A percentile compares a stretch with the other conserved stretches of the same genome.
Evolutionary conservation across 2,113 vertebrate species (phyloP).

Genomic region (Copsychus sechellarum): DNA sequence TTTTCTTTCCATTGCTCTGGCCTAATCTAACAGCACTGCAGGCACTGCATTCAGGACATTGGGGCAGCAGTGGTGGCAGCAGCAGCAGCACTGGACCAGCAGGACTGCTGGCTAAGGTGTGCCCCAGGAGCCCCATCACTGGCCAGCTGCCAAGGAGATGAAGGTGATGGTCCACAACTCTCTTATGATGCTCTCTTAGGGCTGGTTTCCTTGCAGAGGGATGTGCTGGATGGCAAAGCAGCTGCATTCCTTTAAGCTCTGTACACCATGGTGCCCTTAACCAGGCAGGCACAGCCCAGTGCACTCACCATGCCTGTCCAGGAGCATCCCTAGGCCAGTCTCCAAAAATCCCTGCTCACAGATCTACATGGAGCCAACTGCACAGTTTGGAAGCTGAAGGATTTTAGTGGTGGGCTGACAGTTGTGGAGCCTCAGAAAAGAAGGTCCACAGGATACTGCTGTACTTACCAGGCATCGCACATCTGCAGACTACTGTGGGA

Average conservation of each 20-base stretch:
- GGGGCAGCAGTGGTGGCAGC: neutral
- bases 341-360: neutral
- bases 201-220: neutral
- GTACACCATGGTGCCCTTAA: neutral
- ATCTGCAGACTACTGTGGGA: neutral
- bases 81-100: neutral
- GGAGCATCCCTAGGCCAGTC: neutral
- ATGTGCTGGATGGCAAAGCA: neutral
- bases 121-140: neutral
- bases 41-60: neutral
- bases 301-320: neutral
- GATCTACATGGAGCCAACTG: neutral
- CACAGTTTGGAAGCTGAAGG: neutral
- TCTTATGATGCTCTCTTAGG: neutral
- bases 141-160: neutral
- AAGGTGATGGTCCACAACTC: neutral
- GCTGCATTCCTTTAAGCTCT: neutral
- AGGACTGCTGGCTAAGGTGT: neutral
- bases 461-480: neutral
- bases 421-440: neutral
- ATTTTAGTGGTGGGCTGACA: neutral
- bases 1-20: neutral
- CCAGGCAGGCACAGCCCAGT: fast-evolving
- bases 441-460: neutral
- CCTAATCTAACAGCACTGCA: neutral